A percentile compares a stretch with the other conserved stretches of the same genome.
phyloP scores from a whole-genome alignment of 1,140 invertebrate species.

The Agrypnia vestita region DNA sequence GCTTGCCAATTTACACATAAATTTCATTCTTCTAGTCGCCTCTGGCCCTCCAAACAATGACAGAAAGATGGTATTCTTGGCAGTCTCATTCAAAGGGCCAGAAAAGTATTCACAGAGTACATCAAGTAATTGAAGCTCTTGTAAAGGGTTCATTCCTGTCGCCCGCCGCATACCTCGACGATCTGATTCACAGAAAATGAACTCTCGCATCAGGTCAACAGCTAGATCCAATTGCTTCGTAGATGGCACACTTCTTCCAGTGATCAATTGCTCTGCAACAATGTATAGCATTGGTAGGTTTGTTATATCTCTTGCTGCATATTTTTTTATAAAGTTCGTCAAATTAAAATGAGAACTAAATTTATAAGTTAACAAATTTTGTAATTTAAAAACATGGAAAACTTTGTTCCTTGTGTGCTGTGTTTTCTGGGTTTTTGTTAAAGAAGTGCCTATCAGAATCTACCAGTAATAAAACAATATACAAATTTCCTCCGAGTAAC shows the following conservation, averaged over 20 bases:
- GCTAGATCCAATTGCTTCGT: slow-evolving; percentile 72
- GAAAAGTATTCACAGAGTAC: slow-evolving; percentile 84
- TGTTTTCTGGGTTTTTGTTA: too few species aligned
- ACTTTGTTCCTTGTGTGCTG: too few species aligned
- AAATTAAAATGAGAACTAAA: too few species aligned
- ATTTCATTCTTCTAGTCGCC: slow-evolving; percentile 77
- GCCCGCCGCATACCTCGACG: slow-evolving; percentile 75
- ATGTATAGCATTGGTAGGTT: too few species aligned
- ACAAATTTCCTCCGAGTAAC: not conserved
- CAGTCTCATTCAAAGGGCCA: slow-evolving; percentile 79
- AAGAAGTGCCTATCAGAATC: too few species aligned
- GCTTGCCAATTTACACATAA: slow-evolving; percentile 86
- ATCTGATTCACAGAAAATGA: slow-evolving; percentile 86
- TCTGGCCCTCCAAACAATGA: slow-evolving; percentile 83
- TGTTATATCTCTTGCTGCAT: too few species aligned
- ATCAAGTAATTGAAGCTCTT: slow-evolving; percentile 84
- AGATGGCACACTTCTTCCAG: slow-evolving; percentile 67
- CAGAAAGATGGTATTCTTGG: slow-evolving; percentile 86
- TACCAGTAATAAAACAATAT: too few species aligned
- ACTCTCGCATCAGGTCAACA: slow-evolving; percentile 86
- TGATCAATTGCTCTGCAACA: slow-evolving; percentile 68
- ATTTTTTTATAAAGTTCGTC: too few species aligned
- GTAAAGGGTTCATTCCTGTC: slow-evolving; percentile 75
- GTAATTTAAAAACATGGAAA: too few species aligned
- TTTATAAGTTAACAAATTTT: too few species aligned